Conservation (phyloP, 1,140 invertebrate genomes). For the Drosophila ironensis region DNA sequence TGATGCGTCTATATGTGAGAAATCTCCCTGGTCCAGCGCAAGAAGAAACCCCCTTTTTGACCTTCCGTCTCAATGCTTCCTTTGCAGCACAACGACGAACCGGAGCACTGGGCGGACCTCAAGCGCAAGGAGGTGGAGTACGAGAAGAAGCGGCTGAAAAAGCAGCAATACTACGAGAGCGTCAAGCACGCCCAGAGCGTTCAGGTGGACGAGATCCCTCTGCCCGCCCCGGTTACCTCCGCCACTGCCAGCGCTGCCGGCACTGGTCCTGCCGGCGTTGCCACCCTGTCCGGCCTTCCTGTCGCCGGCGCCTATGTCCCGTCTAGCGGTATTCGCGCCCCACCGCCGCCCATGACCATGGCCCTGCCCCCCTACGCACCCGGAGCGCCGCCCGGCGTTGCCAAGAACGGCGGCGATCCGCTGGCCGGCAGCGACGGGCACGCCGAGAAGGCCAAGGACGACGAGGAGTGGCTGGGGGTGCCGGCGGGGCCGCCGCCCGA, state of each 20-base stretch:
- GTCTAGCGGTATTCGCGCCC: conserved; percentile 61
- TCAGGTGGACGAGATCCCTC: conserved; percentile 97
- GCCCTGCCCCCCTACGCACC: conserved; percentile 74
- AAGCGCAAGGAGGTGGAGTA: conserved; percentile 96
- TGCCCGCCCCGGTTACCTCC: conserved; percentile 87
- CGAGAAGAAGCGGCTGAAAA: conserved; percentile 92
- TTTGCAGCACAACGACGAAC: conserved; percentile 95
- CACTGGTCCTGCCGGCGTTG: not conserved
- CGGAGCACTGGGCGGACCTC: conserved; percentile 95
- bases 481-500: conserved; percentile 92
- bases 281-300: conserved; percentile 3
- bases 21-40: not conserved
- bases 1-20: conserved; percentile 97
- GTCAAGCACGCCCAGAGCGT: conserved; percentile 97
- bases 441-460: conserved; percentile 63
- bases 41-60: not conserved
- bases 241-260: not conserved
- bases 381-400: conserved; percentile 66
- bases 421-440: conserved; percentile 3
- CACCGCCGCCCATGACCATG: conserved; percentile 71
- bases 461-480: conserved; percentile 90
- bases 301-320: too few species aligned
- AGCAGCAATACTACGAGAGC: conserved; percentile 96
- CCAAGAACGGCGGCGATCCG: conserved; percentile 53
- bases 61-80: too few species aligned